Conservation (phyloP, 2,113 vertebrate genomes). For the Malurus cyaneus region DNA sequence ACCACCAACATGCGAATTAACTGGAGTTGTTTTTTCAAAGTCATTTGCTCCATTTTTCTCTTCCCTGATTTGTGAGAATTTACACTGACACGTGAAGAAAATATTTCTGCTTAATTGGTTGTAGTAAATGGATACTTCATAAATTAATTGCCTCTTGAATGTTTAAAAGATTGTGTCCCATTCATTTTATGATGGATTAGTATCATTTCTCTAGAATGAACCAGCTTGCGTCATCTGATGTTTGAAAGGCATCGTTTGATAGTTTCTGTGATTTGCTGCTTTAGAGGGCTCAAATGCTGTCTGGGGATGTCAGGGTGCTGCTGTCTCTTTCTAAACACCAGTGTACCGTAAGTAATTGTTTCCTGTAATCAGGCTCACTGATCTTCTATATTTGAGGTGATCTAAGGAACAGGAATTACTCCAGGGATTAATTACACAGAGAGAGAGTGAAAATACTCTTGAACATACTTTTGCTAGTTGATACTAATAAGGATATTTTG, state of each 20-base stretch:
- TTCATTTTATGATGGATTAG: constrained; percentile 37
- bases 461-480: constrained; percentile 31
- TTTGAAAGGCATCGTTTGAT: not conserved
- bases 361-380: constrained; percentile 36
- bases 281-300: not conserved
- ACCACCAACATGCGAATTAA: not conserved
- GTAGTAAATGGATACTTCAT: not conserved
- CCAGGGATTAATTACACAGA: constrained; percentile 22
- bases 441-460: not conserved
- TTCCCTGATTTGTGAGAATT: not conserved
- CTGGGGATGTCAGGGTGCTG: not conserved
- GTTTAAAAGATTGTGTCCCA: not conserved
- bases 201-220: constrained; percentile 1
- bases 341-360: constrained; percentile 39
- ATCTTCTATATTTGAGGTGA: constrained; percentile 19
- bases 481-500: not conserved
- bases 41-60: not conserved
- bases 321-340: constrained; percentile 14
- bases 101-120: constrained; percentile 28
- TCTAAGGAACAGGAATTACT: constrained; percentile 29
- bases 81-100: not conserved
- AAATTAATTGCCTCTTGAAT: constrained; percentile 30
- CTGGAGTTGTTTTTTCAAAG: not conserved
- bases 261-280: constrained; percentile 16
- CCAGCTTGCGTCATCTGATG: not conserved